Evolutionary conservation across 2,113 vertebrate species (phyloP).

Genomic region (Tachysurus fulvidraco): DNA sequence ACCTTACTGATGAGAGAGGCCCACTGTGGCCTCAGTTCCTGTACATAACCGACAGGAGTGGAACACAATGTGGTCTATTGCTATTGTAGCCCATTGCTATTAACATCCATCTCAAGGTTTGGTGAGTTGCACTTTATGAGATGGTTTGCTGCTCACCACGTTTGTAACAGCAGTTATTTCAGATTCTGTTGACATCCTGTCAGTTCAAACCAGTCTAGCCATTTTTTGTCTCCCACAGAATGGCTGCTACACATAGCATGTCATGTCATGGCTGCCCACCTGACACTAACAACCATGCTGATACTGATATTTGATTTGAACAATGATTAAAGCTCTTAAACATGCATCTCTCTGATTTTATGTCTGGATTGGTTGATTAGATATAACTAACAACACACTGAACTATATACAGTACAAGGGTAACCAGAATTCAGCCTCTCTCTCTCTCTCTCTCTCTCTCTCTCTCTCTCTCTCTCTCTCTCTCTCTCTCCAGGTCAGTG

Average conservation of each 20-base stretch:
- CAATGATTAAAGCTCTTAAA: neutral
- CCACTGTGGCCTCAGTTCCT: no score
- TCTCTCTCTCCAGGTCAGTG: conserved; percentile 70
- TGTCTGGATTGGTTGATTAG: neutral
- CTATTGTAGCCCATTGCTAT: no score
- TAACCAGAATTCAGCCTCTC: neutral
- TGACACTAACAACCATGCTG: neutral
- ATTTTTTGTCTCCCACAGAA: neutral
- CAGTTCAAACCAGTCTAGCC: no score
- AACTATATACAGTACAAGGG: neutral
- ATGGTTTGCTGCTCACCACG: no score
- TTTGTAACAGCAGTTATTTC: no score
- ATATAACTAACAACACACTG: neutral
- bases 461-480: conserved; percentile 8
- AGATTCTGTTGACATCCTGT: no score
- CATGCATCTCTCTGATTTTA: neutral
- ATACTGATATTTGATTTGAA: neutral
- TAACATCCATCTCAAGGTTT: no score
- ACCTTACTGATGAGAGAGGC: no score
- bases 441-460: neutral
- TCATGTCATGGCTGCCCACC: no score
- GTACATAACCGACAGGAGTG: no score
- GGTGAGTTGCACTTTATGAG: no score
- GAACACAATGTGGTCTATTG: no score
- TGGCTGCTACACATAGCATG: neutral